Conservation (phyloP, 2,797 vertebrate genomes). For the Lagodon rhomboides region DNA sequence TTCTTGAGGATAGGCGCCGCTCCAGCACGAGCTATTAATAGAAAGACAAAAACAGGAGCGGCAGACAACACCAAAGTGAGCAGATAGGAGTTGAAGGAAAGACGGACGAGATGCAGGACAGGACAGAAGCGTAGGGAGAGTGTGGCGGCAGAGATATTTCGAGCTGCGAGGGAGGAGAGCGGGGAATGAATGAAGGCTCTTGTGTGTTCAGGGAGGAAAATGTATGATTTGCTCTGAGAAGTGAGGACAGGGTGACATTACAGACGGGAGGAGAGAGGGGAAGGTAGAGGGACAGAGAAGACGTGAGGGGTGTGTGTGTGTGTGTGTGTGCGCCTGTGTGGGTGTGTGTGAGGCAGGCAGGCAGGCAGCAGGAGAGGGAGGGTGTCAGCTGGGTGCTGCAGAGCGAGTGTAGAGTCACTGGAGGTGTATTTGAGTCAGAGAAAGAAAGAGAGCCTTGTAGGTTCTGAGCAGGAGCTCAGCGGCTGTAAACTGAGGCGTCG, state of each 20-base stretch:
- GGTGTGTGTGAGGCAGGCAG: conserved; percentile 51
- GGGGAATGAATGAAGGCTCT: conserved; percentile 39
- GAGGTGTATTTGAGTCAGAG: conserved; percentile 62
- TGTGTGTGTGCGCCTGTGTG: conserved; percentile 52
- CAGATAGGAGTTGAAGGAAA: conserved; percentile 25
- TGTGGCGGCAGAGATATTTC: conserved; percentile 14
- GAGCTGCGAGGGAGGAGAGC: conserved; percentile 37
- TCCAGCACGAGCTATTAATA: conserved; percentile 66
- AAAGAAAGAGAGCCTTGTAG: conserved; percentile 66
- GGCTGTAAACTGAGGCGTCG: conserved; percentile 52
- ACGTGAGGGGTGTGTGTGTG: conserved; percentile 35
- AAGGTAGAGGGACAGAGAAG: conserved; percentile 8
- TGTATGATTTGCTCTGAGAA: conserved; percentile 22
- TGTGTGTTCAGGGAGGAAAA: conserved; percentile 31
- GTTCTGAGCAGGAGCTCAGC: conserved; percentile 56
- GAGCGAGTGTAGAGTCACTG: conserved; percentile 61
- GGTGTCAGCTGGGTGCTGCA: conserved; percentile 61
- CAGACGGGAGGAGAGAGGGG: conserved; percentile 28
- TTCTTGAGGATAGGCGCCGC: conserved; percentile 45
- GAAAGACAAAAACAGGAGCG: conserved; percentile 57
- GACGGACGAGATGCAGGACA: conserved; percentile 33
- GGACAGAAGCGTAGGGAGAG: conserved; percentile 22
- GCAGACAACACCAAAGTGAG: conserved; percentile 52
- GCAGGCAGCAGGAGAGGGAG: conserved; percentile 56
- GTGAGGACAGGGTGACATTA: background rate